Evolutionary conservation across 2,888 invertebrate genomes (phyloP).

Genomic region (Eutolmus rufibarbis): DNA sequence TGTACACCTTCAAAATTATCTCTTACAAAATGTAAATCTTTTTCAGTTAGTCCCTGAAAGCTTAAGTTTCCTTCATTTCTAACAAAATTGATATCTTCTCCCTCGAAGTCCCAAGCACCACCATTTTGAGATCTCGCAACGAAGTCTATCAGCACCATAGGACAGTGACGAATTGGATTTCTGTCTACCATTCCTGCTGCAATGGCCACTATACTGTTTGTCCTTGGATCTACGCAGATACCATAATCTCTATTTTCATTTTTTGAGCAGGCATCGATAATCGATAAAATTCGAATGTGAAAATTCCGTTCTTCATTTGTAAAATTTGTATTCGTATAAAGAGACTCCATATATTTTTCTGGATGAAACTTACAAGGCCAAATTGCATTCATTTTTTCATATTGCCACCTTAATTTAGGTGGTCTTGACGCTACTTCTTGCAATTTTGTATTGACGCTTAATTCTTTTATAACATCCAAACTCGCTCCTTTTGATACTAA

Average conservation of each 20-base stretch:
- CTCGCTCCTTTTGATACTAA: slow-evolving; percentile 1
- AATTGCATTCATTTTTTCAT: slow-evolving; percentile 66
- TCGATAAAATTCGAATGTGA: slow-evolving; percentile 69
- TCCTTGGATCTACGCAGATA: slow-evolving; percentile 78
- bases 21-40: slow-evolving; percentile 59
- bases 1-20: slow-evolving; percentile 58
- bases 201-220: slow-evolving; percentile 71
- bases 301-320: slow-evolving; percentile 63
- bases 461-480: slow-evolving; percentile 42
- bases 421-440: slow-evolving; percentile 68
- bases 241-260: slow-evolving; percentile 61
- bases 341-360: slow-evolving; percentile 74
- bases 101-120: slow-evolving; percentile 70
- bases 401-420: slow-evolving; percentile 74
- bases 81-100: slow-evolving; percentile 43
- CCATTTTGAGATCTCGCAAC: slow-evolving; percentile 85
- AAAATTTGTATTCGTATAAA: slow-evolving; percentile 72
- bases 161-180: slow-evolving; percentile 82
- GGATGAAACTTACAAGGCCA: slow-evolving; percentile 91
- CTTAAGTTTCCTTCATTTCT: slow-evolving; percentile 55
- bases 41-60: slow-evolving; percentile 62
- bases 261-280: slow-evolving; percentile 58
- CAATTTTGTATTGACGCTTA: slow-evolving; percentile 63
- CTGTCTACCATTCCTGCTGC: slow-evolving; percentile 67
- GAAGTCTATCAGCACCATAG: slow-evolving; percentile 85